Conservation (phyloP, 2,797 vertebrate species). For the Adrianichthys oophorus region DNA sequence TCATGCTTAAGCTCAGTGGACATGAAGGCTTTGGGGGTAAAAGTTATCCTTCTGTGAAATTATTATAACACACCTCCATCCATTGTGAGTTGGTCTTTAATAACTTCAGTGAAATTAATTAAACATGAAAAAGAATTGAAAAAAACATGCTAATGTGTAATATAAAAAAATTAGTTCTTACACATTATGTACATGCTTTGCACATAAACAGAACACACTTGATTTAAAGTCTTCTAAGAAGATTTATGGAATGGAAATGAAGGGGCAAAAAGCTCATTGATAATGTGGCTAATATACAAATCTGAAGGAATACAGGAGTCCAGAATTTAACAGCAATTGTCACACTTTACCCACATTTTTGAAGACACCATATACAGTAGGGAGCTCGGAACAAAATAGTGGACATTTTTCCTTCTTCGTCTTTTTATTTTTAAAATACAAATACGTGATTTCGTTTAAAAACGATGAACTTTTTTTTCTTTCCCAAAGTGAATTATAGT, state of each 20-base stretch:
- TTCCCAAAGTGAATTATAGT: constrained; percentile 33
- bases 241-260: constrained; percentile 58
- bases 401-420: constrained; percentile 42
- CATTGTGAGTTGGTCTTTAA: constrained; percentile 44
- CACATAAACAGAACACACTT: constrained; percentile 62
- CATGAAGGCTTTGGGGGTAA: no score
- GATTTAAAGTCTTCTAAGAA: constrained; percentile 47
- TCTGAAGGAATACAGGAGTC: constrained; percentile 76
- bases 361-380: constrained; percentile 84
- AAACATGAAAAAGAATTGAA: constrained; percentile 58
- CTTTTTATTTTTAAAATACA: constrained; percentile 32
- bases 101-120: constrained; percentile 60
- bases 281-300: constrained; percentile 84
- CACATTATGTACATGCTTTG: constrained; percentile 82
- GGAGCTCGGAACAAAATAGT: constrained; percentile 67
- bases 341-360: constrained; percentile 83
- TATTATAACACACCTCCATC: constrained; percentile 34
- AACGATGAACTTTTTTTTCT: constrained; percentile 40
- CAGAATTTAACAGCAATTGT: constrained; percentile 82
- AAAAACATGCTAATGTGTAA: constrained; percentile 71
- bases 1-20: constrained; percentile 31
- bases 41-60: constrained; percentile 21
- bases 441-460: constrained; percentile 63
- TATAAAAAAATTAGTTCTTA: constrained; percentile 76
- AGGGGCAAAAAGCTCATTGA: constrained; percentile 64